Evolutionary conservation across 2,797 vertebrate genomes (phyloP).

Genomic region (Helostoma temminkii): DNA sequence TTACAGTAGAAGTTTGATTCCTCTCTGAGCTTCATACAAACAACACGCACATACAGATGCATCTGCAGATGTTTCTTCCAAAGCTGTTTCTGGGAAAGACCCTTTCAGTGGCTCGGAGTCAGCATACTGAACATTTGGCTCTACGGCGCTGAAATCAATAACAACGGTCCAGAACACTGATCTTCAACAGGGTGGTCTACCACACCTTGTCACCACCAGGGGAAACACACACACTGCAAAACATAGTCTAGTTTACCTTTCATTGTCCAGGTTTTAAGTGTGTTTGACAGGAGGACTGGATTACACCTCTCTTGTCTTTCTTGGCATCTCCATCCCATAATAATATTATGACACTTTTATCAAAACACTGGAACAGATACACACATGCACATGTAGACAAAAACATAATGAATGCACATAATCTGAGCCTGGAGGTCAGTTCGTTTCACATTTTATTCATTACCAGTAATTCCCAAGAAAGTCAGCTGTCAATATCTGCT

Average conservation of each 20-base stretch:
- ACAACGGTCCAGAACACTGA: constrained; percentile 17
- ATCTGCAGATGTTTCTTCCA: constrained; percentile 20
- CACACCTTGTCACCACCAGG: constrained; percentile 28
- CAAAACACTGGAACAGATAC: constrained; percentile 59
- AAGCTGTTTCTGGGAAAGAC: constrained; percentile 41
- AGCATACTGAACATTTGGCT: constrained; percentile 32
- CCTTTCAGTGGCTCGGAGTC: constrained; percentile 28
- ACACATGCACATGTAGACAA: constrained; percentile 15
- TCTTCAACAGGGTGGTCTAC: constrained; percentile 44
- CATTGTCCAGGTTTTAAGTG: constrained; percentile 58
- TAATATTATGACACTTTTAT: constrained; percentile 66
- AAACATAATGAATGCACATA: not conserved
- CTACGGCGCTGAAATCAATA: constrained; percentile 19
- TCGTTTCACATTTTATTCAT: not conserved
- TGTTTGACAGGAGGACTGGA: constrained; percentile 74
- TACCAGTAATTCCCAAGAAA: too few relatives aligned
- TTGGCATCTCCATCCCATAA: constrained; percentile 68
- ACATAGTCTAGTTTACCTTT: constrained; percentile 49
- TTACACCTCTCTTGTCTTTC: constrained; percentile 64
- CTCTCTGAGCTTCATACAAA: constrained; percentile 39
- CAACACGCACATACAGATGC: constrained; percentile 14
- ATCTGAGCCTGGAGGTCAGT: not conserved
- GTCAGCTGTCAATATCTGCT: too few relatives aligned
- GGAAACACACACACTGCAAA: not conserved
- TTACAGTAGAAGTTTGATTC: constrained; percentile 21